Evolutionary conservation across 2,113 vertebrate species (phyloP), one percentile per base, ranked within the genome.

Genomic region (Ellobius talpinus): DNA sequence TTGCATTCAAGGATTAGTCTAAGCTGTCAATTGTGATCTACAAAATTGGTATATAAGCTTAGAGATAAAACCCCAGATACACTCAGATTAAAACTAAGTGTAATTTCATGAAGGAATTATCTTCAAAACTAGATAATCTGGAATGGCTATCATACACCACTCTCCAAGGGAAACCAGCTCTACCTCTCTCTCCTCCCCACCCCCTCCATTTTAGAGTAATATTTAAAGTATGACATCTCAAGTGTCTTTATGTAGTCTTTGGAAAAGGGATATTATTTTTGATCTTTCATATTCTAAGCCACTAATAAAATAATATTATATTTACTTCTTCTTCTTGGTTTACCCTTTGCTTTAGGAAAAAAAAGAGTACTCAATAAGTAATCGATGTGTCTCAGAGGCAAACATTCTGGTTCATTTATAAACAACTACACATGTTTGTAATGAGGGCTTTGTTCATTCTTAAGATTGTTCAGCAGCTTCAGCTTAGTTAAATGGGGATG

Each of bases 101-200:
- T 97, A 92, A 86, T 97, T 97, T 97, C 87, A 92, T 96, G 50
- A 91, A 45, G 66, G 87, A 95, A 68, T 95, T 92, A 84, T 92
- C 65, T 76, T 96, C 73, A 36, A 73, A 94, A 82, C 73, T 92
- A 31, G 36, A 50, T 95, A 72, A 87, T 88, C 33, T 39, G 12
- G 63, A 92, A 72, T 87, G 73, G 39, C 87, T 95, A 58, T 76
- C 72, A 77, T 89, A 45, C 26, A 92, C 74, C 55, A 66, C 42
- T 63, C 68, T 96, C 42, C 42, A 52, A 87, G 94, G 93, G 70
- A 89, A 92, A 96, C 91, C 61, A 58, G 23, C 21, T 26, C 23
- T 58, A 13, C 16, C 4, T 31, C 45, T 74, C 31, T 16, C 47
- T 65, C 39, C 29, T 31, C 63, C 21, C 29, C 10, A 3, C 1